Conservation (phyloP, 2,797 vertebrate genomes). For the Streptopelia turtur region DNA sequence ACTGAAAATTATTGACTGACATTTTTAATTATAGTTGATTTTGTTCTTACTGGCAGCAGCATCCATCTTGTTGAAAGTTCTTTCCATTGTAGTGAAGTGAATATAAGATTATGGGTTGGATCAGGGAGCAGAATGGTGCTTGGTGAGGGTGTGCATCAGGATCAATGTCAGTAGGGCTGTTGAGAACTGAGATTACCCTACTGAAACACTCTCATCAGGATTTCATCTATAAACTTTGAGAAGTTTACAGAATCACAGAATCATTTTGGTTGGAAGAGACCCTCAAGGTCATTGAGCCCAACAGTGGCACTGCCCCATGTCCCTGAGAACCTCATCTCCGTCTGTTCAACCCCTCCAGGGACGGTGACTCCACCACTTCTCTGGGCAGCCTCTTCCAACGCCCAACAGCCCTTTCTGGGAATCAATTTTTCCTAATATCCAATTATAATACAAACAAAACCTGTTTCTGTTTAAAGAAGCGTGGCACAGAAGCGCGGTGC, state of each 20-base stretch:
- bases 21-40: slow-evolving; percentile 26
- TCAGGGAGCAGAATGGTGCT: background rate
- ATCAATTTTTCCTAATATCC: too few relatives aligned
- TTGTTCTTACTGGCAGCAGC: background rate
- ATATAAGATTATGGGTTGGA: background rate
- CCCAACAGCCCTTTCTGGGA: too few relatives aligned
- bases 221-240: background rate
- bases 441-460: background rate
- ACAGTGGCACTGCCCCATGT: too few relatives aligned
- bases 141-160: background rate
- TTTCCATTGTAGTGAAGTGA: background rate
- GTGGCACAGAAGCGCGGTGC: background rate
- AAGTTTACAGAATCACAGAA: background rate
- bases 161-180: background rate
- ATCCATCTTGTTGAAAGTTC: background rate
- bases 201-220: background rate
- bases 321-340: too few relatives aligned
- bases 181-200: background rate
- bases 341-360: too few relatives aligned
- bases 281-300: too few relatives aligned
- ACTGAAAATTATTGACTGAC: background rate
- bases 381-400: too few relatives aligned
- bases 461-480: background rate
- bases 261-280: too few relatives aligned
- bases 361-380: too few relatives aligned